Conservation (phyloP, 1,140 invertebrate species). For the Tetraneura akinire region DNA sequence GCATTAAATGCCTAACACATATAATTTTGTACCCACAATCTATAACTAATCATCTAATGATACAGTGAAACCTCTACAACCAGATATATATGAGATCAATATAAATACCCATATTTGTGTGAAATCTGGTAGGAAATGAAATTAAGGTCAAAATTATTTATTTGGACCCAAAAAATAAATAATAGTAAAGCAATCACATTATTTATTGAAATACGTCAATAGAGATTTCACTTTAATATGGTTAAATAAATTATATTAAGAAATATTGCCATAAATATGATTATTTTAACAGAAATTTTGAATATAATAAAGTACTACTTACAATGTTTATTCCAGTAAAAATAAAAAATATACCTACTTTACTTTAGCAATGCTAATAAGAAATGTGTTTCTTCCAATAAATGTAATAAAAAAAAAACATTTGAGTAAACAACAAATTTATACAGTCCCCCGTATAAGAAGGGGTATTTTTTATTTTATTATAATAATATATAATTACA, state of each 20-base stretch:
- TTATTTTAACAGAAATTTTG: slow-evolving; percentile 29
- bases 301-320: slow-evolving; percentile 39
- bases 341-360: slow-evolving; percentile 32
- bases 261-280: slow-evolving; percentile 7
- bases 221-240: slow-evolving; percentile 23
- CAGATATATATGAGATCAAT: not conserved
- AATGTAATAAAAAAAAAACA: slow-evolving; percentile 3
- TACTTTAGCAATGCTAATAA: slow-evolving; percentile 5
- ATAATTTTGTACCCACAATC: slow-evolving; percentile 35
- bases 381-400: not conserved
- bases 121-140: not conserved
- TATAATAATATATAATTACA: slow-evolving; percentile 44
- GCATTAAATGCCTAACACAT: slow-evolving; percentile 39
- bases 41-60: slow-evolving; percentile 33
- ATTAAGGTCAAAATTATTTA: not conserved
- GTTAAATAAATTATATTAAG: slow-evolving; percentile 11
- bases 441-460: slow-evolving; percentile 18
- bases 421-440: slow-evolving; percentile 37
- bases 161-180: no score
- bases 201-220: not conserved
- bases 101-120: not conserved
- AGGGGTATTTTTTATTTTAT: slow-evolving; percentile 34
- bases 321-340: slow-evolving; percentile 35
- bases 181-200: no score
- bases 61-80: slow-evolving; percentile 17